Base-by-base conservation (phyloP, 2,888 invertebrate genomes). In the Pandemis heparana region DNA sequence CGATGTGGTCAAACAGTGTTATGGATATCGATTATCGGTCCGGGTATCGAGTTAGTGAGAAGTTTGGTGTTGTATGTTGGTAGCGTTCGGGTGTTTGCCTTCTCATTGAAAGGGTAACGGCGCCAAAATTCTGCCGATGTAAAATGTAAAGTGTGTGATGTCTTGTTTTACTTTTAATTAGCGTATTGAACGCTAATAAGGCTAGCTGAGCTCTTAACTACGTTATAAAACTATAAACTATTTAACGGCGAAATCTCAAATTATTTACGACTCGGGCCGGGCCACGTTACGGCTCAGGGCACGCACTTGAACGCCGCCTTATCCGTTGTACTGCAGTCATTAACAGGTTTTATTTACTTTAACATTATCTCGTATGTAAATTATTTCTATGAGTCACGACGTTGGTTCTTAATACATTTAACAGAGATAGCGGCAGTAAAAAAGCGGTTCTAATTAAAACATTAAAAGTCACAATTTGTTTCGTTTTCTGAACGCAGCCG, bases 401-500 rank as follows among this genome's bases (percentile, higher is more conserved):
- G 81, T 81, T n/a, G n/a, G n/a, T n/a, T 76, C 85, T 82, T 82
- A 82, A 65, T 78, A 81, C 79, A 84, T 85, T 86, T 73, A 70
- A 69, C 68, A 39, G 77, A 82, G 88, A 90, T 90, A 88, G 86
- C 87, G 89, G 89, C 83, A 76, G 75, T 75, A 77, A 82, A 83
- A 86, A 86, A 85, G 84, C 79, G 80, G 82, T 83, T 82, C 85
- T 89, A 90, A 91, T 90, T 89, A 90, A 92, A 88, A 90, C 88
- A 87, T 90, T 89, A 86, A 89, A 87, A 86, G 84, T 32, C 82
- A 85, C 85, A 87, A 86, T 89, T 89, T 87, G 87, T 86, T 87
- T 83, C 83, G 80, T 84, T 86, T 84, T 83, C 82, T 75, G 77
- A 77, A 79, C 79, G 79, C 79, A 80, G 80, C 81, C 79, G 82